These are phyloP conservation scores for Aporophyla nigra DNA, from an alignment of 2,888 invertebrate genomes.

Conservation along the genomic window DNA sequence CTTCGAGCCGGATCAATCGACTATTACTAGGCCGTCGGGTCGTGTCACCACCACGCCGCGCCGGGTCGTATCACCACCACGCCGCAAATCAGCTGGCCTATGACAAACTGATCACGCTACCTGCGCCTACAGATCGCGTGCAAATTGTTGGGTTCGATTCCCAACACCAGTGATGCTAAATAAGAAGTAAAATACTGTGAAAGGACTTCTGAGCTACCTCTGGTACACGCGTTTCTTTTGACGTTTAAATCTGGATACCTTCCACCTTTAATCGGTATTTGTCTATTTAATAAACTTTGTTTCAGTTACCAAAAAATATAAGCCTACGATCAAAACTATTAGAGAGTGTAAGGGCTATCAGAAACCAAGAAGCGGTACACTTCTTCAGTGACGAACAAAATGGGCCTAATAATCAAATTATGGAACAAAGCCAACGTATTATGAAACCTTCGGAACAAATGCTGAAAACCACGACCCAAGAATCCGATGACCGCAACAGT, in stretches of 20 bases:
- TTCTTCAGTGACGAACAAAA: conserved; percentile 25
- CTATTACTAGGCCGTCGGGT: no score
- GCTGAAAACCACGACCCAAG: background rate
- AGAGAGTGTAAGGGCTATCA: background rate
- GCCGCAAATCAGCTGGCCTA: no score
- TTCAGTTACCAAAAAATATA: conserved; percentile 18
- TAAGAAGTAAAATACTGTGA: no score
- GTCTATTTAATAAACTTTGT: background rate
- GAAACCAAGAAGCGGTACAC: background rate
- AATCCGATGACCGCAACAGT: background rate
- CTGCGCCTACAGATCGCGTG: no score
- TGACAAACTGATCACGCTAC: no score
- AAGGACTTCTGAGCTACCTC: no score
- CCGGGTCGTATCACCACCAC: no score
- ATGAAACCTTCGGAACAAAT: background rate
- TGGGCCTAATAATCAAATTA: background rate
- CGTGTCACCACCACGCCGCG: no score
- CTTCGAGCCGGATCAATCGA: no score
- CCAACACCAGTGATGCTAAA: no score
- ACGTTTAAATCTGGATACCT: background rate
- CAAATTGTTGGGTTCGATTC: no score
- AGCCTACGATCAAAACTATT: conserved; percentile 27
- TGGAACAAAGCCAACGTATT: background rate
- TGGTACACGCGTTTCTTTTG: background rate
- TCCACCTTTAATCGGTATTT: no score